Evolutionary conservation across 64 coral and sea anemone genomes (phyloP).

Genomic region (Porites lutea): DNA sequence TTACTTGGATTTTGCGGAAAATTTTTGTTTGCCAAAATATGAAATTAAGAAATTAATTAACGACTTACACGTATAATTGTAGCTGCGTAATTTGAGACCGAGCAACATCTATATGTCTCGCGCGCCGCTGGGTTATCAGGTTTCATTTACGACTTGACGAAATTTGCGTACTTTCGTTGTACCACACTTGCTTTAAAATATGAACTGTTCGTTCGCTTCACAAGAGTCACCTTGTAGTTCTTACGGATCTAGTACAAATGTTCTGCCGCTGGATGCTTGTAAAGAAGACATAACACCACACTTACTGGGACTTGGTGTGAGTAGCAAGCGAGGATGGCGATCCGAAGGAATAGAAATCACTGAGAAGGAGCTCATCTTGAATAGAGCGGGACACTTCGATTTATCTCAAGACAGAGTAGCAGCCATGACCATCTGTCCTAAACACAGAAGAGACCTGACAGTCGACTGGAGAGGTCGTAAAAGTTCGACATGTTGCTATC

Average conservation of each 20-base stretch:
- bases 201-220: conserved; percentile 58
- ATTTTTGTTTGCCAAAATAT: neutral
- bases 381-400: conserved; percentile 1
- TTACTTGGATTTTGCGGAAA: conserved; percentile 3
- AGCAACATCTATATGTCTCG: neutral
- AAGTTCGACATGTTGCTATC: conserved; percentile 56
- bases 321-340: conserved; percentile 53
- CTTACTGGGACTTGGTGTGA: conserved; percentile 46
- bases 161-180: neutral
- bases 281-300: conserved; percentile 55
- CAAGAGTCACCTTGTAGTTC: conserved; percentile 52
- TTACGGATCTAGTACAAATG: conserved; percentile 46
- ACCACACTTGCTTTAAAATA: conserved; percentile 14
- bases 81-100: neutral
- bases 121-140: no score
- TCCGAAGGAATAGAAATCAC: conserved; percentile 11
- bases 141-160: conserved; percentile 5
- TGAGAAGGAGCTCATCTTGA: conserved; percentile 20
- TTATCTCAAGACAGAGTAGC: conserved; percentile 8
- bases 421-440: no score
- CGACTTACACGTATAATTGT: conserved; percentile 18
- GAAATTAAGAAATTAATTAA: conserved; percentile 8
- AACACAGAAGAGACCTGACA: conserved; percentile 32
- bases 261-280: conserved; percentile 39
- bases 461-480: conserved; percentile 59